Conservation (phyloP, 1,140 invertebrate species). For the Cecropterus lyciades region DNA sequence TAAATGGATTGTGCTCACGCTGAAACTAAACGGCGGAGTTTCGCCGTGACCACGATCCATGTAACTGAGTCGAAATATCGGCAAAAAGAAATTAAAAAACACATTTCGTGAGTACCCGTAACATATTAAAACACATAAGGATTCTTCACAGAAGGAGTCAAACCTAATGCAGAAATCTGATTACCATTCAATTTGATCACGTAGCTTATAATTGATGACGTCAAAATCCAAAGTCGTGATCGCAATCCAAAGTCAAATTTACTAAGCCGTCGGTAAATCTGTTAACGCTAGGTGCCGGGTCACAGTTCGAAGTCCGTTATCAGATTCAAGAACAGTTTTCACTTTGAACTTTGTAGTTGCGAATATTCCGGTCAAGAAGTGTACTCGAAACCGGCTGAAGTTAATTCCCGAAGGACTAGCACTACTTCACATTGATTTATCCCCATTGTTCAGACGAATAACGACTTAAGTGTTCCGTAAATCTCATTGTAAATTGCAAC, state of each 20-base stretch:
- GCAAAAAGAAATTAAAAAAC: too few relatives aligned
- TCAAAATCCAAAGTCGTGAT: conserved; percentile 3
- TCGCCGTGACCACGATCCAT: too few relatives aligned
- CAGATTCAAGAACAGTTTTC: conserved; percentile 36
- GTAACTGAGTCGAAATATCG: too few relatives aligned
- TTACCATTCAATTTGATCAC: background rate
- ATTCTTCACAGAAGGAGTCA: too few relatives aligned
- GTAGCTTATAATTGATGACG: conserved; percentile 10
- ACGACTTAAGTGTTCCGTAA: conserved; percentile 23
- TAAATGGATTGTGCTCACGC: too few relatives aligned
- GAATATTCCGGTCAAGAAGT: conserved; percentile 32
- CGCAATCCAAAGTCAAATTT: conserved; percentile 18
- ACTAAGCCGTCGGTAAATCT: conserved; percentile 16
- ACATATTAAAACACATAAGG: too few relatives aligned
- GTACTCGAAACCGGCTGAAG: conserved; percentile 32
- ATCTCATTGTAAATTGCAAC: conserved; percentile 19
- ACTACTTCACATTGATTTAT: conserved; percentile 35
- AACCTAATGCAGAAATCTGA: background rate
- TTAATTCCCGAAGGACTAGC: conserved; percentile 28
- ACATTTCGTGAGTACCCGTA: too few relatives aligned
- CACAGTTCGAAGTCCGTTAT: conserved; percentile 24
- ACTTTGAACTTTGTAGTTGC: conserved; percentile 34
- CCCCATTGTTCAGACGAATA: conserved; percentile 24
- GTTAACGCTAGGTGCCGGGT: conserved; percentile 13
- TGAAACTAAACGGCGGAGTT: too few relatives aligned